phyloP scores from a whole-genome alignment of 2,113 vertebrate species.

The Suricata suricatta region DNA sequence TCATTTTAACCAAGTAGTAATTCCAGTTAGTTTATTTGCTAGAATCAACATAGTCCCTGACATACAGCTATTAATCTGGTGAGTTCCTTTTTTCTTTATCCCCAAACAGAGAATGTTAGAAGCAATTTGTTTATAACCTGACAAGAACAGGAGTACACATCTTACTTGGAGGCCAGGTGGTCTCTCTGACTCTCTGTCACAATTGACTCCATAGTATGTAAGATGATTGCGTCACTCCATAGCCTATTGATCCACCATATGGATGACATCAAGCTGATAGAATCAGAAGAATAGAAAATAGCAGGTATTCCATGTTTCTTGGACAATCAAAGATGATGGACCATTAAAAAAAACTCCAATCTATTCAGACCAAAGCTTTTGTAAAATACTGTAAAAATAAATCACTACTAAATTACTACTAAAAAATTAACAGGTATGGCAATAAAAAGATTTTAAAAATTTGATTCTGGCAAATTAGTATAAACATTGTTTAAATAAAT shows the following conservation, averaged over 20 bases:
- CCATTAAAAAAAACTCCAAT: not conserved
- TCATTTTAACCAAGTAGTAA: conserved; percentile 6
- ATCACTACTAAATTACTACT: not conserved
- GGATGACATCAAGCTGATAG: not conserved
- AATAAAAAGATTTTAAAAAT: not conserved
- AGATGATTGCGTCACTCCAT: not conserved
- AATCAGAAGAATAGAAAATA: not conserved
- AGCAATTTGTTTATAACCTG: not conserved
- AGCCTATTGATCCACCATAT: not conserved
- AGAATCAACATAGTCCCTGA: not conserved
- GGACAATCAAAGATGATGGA: not conserved
- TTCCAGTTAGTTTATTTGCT: not conserved
- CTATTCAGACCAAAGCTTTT: not conserved
- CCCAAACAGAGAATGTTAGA: not conserved
- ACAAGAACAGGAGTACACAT: not conserved
- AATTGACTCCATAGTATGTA: not conserved
- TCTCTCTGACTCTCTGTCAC: not conserved
- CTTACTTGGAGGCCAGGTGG: not conserved
- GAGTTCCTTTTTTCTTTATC: not conserved
- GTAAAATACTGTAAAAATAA: not conserved
- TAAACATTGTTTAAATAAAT: not conserved
- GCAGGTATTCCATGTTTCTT: not conserved
- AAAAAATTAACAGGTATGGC: not conserved
- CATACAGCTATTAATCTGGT: not conserved
- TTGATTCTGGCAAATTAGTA: not conserved